Evolutionary conservation across 2,888 invertebrate species (phyloP).

Genomic region (Arctia plantaginis): DNA sequence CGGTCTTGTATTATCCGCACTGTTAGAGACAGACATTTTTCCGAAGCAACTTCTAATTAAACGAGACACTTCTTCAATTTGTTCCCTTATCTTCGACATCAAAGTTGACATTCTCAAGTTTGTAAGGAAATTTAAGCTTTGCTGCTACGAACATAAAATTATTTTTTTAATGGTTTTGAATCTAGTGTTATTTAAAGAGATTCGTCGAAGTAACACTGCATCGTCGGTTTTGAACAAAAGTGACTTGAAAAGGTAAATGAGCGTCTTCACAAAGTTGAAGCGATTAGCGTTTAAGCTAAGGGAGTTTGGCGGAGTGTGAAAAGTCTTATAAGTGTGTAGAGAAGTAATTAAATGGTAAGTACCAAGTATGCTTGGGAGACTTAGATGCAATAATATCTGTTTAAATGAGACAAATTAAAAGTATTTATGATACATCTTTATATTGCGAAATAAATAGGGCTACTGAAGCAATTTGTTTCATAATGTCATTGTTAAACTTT

Average conservation of each 20-base stretch:
- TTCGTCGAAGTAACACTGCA: conserved; percentile 71
- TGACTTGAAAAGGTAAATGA: conserved; percentile 75
- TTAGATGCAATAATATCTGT: neutral
- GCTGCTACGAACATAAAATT: conserved; percentile 45
- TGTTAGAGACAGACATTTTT: conserved; percentile 64
- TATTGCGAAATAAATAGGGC: neutral
- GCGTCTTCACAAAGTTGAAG: conserved; percentile 74
- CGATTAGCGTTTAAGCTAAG: conserved; percentile 72
- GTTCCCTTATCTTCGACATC: conserved; percentile 61
- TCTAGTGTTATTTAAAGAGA: conserved; percentile 63
- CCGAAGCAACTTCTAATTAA: conserved; percentile 72
- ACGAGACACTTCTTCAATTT: conserved; percentile 66
- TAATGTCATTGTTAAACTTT: neutral
- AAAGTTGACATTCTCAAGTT: conserved; percentile 36
- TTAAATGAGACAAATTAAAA: neutral
- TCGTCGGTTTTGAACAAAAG: conserved; percentile 72
- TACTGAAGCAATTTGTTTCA: neutral
- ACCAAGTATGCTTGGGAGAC: neutral
- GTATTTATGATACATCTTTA: neutral
- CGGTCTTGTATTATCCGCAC: conserved; percentile 63
- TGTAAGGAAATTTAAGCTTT: conserved; percentile 52
- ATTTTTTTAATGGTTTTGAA: conserved; percentile 46
- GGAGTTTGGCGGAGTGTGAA: conserved; percentile 48
- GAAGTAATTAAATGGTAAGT: conserved; percentile 6
- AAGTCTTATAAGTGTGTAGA: conserved; percentile 38